A percentile compares a stretch with the other conserved stretches of the same genome.
Conservation (phyloP, 2,113 vertebrate genomes). For the Cinclus mexicanus region DNA sequence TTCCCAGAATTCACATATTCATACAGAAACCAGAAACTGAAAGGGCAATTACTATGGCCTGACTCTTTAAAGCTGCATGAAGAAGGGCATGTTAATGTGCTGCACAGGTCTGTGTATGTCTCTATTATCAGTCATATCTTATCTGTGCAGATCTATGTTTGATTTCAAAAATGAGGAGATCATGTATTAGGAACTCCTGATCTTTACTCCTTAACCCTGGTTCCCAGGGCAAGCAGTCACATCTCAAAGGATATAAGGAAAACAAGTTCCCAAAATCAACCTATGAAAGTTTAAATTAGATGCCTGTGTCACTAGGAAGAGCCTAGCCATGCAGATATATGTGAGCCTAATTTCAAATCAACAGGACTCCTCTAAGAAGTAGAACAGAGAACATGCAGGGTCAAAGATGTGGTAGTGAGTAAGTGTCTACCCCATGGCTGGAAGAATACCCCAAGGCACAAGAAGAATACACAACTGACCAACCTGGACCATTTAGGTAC, state of each 20-base stretch:
- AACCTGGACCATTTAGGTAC: conserved; percentile 90
- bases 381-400: background rate
- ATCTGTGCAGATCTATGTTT: background rate
- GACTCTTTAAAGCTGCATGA: background rate
- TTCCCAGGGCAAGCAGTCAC: background rate
- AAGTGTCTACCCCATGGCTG: background rate
- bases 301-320: background rate
- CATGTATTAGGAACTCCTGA: background rate
- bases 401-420: background rate
- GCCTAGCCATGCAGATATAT: background rate
- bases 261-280: background rate
- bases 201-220: background rate
- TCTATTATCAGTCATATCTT: background rate
- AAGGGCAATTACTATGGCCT: background rate
- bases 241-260: background rate
- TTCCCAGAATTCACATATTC: background rate
- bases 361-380: background rate
- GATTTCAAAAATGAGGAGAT: background rate
- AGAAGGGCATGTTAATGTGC: background rate
- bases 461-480: conserved; percentile 1
- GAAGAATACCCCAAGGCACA: background rate
- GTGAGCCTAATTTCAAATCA: background rate
- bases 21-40: background rate
- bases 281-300: background rate
- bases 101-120: background rate